Conservation (phyloP, 2,888 invertebrate genomes). For the Chironomus riparius region DNA sequence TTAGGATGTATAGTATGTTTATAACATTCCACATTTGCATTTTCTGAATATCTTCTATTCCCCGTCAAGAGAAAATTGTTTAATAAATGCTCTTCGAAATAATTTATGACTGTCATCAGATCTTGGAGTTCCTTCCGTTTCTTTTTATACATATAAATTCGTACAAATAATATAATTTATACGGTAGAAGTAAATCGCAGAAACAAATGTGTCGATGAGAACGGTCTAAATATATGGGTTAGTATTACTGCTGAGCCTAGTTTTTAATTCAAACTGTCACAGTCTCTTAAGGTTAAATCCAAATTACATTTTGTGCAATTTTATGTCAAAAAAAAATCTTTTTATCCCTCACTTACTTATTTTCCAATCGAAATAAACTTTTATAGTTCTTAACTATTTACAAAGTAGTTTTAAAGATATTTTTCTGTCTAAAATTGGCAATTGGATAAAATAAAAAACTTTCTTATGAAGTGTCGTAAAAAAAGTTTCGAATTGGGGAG, state of each 20-base stretch:
- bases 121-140: constrained; percentile 6
- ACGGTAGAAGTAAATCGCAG: neutral
- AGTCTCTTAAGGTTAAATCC: no score
- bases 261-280: no score
- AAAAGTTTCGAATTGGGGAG: neutral
- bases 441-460: neutral
- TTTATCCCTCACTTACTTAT: neutral
- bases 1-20: constrained; percentile 19
- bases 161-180: neutral
- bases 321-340: no score
- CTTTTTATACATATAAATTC: neutral
- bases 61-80: constrained; percentile 12
- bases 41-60: constrained; percentile 16
- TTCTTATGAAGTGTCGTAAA: neutral
- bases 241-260: neutral
- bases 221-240: neutral
- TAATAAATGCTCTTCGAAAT: constrained; percentile 19
- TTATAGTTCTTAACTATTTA: neutral
- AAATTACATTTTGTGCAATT: no score
- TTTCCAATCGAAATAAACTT: neutral
- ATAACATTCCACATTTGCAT: constrained; percentile 27
- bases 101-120: constrained; percentile 22
- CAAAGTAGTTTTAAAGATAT: neutral
- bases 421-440: neutral
- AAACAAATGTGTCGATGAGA: neutral